phyloP scores from a whole-genome alignment of 2,888 invertebrate genomes.

The Limnephilus marmoratus region DNA sequence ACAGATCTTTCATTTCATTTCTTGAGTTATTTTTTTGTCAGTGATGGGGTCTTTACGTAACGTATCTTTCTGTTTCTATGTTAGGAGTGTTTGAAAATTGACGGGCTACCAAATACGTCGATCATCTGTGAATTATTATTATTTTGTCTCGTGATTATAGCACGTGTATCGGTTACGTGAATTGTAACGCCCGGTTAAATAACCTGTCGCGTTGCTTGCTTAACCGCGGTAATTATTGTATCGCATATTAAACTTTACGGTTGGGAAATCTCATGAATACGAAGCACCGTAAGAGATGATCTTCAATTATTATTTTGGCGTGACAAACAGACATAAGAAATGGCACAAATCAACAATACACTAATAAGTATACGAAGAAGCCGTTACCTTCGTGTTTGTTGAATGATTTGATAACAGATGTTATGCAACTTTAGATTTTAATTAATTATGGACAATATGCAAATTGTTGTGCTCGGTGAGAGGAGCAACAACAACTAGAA shows the following conservation, averaged over 20 bases:
- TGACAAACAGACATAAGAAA: neutral
- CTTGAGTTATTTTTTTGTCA: neutral
- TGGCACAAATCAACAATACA: neutral
- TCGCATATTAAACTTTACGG: conserved; percentile 29
- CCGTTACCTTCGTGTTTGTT: neutral
- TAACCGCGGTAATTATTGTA: conserved; percentile 57
- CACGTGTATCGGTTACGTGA: conserved; percentile 52
- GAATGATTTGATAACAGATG: neutral
- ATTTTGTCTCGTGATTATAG: neutral
- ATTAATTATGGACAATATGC: neutral
- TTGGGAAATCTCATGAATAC: conserved; percentile 23
- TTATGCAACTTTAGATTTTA: neutral
- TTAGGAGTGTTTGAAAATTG: neutral
- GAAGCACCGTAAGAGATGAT: conserved; percentile 11
- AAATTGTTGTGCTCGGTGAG: neutral
- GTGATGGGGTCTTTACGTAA: neutral
- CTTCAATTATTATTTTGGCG: neutral
- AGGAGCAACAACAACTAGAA: neutral
- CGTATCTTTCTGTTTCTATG: neutral
- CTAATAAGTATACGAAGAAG: neutral
- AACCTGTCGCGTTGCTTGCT: conserved; percentile 51
- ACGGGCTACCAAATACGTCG: neutral
- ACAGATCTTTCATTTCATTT: neutral
- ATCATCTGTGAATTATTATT: neutral
- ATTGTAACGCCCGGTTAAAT: conserved; percentile 32